Conservation (phyloP, 2,888 invertebrate species). For the Athalia cordata region DNA sequence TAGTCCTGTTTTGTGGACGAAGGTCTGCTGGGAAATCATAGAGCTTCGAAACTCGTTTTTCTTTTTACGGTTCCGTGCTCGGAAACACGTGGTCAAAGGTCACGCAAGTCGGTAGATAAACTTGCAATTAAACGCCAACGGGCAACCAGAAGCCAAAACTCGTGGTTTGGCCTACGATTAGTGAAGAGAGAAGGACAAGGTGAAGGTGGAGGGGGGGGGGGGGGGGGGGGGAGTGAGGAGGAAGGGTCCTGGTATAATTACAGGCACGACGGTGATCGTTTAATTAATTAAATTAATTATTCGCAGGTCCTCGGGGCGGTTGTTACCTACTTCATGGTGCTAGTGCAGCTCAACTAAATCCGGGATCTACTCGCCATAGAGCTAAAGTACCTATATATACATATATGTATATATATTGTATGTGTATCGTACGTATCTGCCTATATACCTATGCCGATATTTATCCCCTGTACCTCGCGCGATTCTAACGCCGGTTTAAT, state of each 20-base stretch:
- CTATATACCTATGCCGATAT: no score
- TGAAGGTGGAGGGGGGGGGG: not conserved
- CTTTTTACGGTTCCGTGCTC: not conserved
- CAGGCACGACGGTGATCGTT: conserved; percentile 5
- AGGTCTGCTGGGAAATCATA: conserved; percentile 18
- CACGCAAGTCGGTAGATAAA: not conserved
- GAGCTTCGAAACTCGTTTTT: not conserved
- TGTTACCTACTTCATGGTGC: conserved; percentile 93
- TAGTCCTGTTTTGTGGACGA: not conserved
- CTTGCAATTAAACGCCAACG: conserved; percentile 22
- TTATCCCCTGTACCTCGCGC: not conserved
- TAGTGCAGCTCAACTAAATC: conserved; percentile 88
- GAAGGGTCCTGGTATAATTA: conserved; percentile 25
- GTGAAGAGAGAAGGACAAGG: no score
- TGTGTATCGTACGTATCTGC: no score
- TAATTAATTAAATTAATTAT: conserved; percentile 39
- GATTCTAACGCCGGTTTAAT: not conserved
- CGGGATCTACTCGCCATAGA: not conserved
- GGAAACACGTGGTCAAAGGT: not conserved
- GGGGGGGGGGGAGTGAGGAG: not conserved
- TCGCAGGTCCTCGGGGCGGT: conserved; percentile 88
- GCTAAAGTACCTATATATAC: not conserved
- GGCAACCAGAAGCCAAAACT: conserved; percentile 4
- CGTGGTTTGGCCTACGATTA: not conserved
- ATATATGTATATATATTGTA: no score